These are phyloP conservation scores for Spea bombifrons DNA, from an alignment of 2,113 vertebrate species.

Conservation along the genomic window DNA sequence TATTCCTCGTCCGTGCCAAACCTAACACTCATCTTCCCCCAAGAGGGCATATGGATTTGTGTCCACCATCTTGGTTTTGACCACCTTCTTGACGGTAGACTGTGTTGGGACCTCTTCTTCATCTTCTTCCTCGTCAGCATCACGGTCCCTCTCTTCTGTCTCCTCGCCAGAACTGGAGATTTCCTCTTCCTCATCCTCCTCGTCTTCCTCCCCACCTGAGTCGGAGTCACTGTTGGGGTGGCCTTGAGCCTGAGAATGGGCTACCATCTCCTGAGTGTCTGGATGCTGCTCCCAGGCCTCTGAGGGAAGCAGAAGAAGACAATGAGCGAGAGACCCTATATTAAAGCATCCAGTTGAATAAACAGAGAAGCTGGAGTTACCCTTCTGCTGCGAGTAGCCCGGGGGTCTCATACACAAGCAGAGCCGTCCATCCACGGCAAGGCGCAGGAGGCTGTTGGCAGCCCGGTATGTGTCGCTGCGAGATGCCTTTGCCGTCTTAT, in stretches of 20 bases:
- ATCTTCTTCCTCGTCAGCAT: conserved; percentile 83
- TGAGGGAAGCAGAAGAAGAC: conserved; percentile 49
- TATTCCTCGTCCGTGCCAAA: not conserved
- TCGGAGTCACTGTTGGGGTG: conserved; percentile 73
- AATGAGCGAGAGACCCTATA: not conserved
- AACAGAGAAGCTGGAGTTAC: conserved; percentile 55
- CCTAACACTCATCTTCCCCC: conserved; percentile 48
- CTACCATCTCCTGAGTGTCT: conserved; percentile 70
- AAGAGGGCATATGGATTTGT: conserved; percentile 30
- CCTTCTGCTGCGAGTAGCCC: conserved; percentile 75
- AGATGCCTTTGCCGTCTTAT: conserved; percentile 83
- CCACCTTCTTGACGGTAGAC: conserved; percentile 19
- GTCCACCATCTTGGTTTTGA: not conserved
- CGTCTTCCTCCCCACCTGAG: conserved; percentile 55
- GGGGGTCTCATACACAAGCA: conserved; percentile 79
- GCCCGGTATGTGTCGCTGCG: conserved; percentile 84
- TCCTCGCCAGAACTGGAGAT: conserved; percentile 82
- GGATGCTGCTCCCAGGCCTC: conserved; percentile 81
- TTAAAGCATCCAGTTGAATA: not conserved
- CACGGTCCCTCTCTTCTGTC: conserved; percentile 77
- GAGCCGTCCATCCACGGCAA: conserved; percentile 80
- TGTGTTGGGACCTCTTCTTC: conserved; percentile 60
- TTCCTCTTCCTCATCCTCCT: conserved; percentile 62
- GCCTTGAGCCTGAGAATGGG: conserved; percentile 55
- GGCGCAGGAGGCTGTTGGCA: conserved; percentile 82